Conservation (phyloP, 1,140 invertebrate species). For the Probaryconus sp. region DNA sequence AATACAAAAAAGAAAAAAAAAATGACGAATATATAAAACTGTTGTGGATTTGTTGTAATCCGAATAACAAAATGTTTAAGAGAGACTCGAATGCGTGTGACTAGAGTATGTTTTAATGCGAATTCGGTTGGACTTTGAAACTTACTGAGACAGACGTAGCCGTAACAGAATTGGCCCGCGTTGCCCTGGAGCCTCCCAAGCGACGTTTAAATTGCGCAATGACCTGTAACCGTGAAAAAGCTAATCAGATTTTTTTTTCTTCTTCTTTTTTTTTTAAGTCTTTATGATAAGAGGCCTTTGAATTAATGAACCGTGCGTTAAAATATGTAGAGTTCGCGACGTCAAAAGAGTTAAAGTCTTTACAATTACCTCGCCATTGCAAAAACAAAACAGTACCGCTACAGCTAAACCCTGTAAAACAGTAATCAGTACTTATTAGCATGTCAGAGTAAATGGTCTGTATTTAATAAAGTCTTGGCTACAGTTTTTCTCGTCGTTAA, state of each 20-base stretch:
- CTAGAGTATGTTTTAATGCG: neutral
- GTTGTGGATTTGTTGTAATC: no score
- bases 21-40: no score
- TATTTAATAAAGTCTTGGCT: no score
- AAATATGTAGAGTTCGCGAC: conserved; percentile 24
- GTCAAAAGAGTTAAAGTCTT: conserved; percentile 51
- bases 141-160: conserved; percentile 91
- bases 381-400: conserved; percentile 95
- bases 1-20: no score
- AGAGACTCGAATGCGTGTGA: no score
- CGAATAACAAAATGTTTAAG: neutral
- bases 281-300: no score
- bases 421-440: no score
- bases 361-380: conserved; percentile 95
- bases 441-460: no score
- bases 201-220: conserved; percentile 88
- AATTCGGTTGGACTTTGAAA: conserved; percentile 10
- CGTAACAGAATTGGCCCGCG: conserved; percentile 88
- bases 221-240: conserved; percentile 76
- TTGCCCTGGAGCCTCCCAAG: conserved; percentile 85
- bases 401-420: conserved; percentile 91
- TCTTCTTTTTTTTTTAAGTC: neutral
- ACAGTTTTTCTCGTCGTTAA: no score
- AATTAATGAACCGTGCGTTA: conserved; percentile 11
- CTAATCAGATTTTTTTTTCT: conserved; percentile 1